Evolutionary conservation across 1,140 invertebrate genomes (phyloP).

Genomic region (Chymomyza costata): DNA sequence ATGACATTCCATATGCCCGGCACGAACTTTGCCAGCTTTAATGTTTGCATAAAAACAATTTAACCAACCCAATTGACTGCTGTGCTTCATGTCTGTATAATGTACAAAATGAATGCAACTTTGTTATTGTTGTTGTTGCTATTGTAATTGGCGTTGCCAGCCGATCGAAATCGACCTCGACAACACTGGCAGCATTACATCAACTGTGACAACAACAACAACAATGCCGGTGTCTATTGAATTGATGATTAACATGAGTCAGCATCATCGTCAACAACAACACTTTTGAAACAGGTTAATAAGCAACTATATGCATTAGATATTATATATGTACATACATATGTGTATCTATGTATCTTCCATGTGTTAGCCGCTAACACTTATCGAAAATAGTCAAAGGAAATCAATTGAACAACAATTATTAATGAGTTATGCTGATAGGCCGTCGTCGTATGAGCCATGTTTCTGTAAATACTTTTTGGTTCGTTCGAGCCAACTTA

Average conservation of each 20-base stretch:
- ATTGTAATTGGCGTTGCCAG: constrained; percentile 4
- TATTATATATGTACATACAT: too few relatives aligned
- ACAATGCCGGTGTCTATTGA: too few relatives aligned
- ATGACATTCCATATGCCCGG: constrained; percentile 33
- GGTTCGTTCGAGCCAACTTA: too few relatives aligned
- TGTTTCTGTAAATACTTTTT: too few relatives aligned
- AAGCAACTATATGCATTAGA: constrained; percentile 2
- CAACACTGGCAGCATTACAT: constrained; percentile 40
- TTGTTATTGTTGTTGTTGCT: not conserved
- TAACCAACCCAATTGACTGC: too few relatives aligned
- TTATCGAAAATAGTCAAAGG: constrained; percentile 36
- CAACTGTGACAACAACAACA: too few relatives aligned
- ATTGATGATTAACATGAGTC: constrained; percentile 26
- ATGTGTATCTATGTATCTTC: constrained; percentile 9
- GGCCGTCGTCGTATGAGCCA: too few relatives aligned
- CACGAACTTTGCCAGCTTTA: constrained; percentile 24
- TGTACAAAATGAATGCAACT: constrained; percentile 9
- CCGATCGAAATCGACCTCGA: constrained; percentile 39
- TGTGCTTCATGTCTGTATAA: too few relatives aligned
- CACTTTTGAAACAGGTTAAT: constrained; percentile 36
- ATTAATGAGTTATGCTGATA: constrained; percentile 25
- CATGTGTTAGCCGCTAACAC: constrained; percentile 3
- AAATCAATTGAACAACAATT: constrained; percentile 37
- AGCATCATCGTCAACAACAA: too few relatives aligned
- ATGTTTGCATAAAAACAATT: constrained; percentile 15